These are phyloP conservation scores for Heloderma charlesbogerti DNA, from an alignment of 2,113 vertebrate genomes.

Conservation along the genomic window DNA sequence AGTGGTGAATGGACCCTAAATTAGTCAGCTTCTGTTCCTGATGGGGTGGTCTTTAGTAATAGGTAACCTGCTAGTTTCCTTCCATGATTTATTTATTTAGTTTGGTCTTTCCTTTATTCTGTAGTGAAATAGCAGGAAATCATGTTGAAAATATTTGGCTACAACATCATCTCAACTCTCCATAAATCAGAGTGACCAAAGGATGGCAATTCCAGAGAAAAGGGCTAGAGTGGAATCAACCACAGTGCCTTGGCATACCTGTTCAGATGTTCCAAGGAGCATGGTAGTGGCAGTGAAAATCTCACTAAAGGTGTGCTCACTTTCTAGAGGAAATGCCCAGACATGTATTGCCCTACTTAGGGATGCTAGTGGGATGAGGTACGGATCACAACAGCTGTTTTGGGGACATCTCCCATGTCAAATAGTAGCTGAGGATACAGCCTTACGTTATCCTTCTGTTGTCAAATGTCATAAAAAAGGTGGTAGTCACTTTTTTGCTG, in stretches of 20 bases:
- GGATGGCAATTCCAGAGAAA: neutral
- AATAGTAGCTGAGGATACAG: neutral
- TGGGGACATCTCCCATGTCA: neutral
- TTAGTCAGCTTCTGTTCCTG: too few species aligned
- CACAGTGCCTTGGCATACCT: neutral
- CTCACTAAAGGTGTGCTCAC: neutral
- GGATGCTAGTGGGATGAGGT: neutral
- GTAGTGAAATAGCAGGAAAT: neutral
- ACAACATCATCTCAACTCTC: neutral
- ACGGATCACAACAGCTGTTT: too few species aligned
- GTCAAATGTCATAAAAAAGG: neutral
- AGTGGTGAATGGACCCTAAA: too few species aligned
- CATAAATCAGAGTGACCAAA: neutral
- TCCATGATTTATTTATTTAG: too few species aligned
- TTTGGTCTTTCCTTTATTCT: too few species aligned
- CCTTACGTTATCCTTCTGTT: neutral
- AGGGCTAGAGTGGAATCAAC: neutral
- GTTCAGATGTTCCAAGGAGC: too few species aligned
- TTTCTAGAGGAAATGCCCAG: neutral
- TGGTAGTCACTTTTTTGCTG: neutral
- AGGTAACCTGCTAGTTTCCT: too few species aligned
- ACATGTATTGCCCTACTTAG: neutral
- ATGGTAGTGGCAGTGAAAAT: neutral
- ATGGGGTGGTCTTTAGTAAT: too few species aligned
- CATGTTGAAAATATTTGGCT: neutral